Evolutionary conservation across 2,888 invertebrate genomes (phyloP).

Genomic region (Zele albiditarsus): DNA sequence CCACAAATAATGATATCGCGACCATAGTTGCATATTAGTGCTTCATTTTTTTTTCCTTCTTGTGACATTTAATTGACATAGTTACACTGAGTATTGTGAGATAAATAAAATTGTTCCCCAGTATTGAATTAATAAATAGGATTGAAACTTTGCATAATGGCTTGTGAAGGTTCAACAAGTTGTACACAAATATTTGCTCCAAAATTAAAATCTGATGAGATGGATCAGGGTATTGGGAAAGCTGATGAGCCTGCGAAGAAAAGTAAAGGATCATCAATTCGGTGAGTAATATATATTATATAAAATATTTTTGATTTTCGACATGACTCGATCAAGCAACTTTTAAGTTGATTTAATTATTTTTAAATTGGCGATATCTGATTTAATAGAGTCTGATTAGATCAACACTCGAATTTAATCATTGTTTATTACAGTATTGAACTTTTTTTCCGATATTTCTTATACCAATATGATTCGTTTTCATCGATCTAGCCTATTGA

Average conservation of each 20-base stretch:
- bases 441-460: not conserved
- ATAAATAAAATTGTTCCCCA: not conserved
- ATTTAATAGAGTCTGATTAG: no score
- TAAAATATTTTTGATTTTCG: not conserved
- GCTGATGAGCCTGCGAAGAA: not conserved
- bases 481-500: conserved; percentile 20
- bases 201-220: not conserved
- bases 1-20: no score
- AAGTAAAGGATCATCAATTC: not conserved
- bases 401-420: not conserved
- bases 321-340: no score
- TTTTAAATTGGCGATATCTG: no score
- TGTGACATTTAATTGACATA: not conserved
- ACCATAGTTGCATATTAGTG: not conserved
- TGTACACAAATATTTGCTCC: not conserved
- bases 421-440: not conserved
- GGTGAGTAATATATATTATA: not conserved
- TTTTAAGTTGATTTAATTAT: no score
- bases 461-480: not conserved
- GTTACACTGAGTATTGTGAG: not conserved
- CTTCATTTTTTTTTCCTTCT: not conserved
- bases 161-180: not conserved
- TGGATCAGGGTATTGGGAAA: not conserved
- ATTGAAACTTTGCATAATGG: not conserved
- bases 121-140: not conserved